Conservation (phyloP, 2,888 invertebrate genomes). For the Prosopocoilus inquinatus region DNA sequence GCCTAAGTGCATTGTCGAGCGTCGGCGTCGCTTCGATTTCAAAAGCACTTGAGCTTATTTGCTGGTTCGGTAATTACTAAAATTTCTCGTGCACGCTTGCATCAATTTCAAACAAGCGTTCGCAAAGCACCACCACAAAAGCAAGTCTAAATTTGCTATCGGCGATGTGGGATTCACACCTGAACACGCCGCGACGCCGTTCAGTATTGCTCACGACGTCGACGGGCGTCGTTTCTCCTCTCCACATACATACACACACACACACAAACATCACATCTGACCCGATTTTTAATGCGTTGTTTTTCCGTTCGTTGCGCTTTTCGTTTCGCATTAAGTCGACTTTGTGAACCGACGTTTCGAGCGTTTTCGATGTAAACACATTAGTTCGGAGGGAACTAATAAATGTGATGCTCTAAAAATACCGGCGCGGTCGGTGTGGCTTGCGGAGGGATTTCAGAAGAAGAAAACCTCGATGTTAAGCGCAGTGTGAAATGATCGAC, state of each 20-base stretch:
- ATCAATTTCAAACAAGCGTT: not conserved
- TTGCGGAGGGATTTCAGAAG: not conserved
- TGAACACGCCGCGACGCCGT: slow-evolving; percentile 26
- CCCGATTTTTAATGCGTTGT: too few species aligned
- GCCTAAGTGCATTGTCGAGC: too few species aligned
- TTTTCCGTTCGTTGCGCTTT: not conserved
- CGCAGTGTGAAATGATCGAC: slow-evolving; percentile 60
- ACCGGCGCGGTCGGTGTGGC: not conserved
- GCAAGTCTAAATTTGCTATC: slow-evolving; percentile 29
- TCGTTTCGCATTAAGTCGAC: not conserved
- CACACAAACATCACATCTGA: not conserved
- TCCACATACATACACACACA: not conserved
- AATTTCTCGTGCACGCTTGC: not conserved
- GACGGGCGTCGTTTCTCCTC: slow-evolving; percentile 8
- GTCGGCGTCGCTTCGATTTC: too few species aligned
- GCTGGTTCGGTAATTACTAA: not conserved
- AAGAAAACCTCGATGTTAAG: not conserved
- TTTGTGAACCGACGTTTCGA: not conserved
- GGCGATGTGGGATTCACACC: slow-evolving; percentile 27
- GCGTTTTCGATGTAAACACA: not conserved
- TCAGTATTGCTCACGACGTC: slow-evolving; percentile 31
- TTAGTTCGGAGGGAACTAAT: not conserved
- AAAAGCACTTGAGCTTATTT: not conserved
- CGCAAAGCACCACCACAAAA: not conserved
- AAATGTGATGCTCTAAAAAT: not conserved